Conservation (phyloP, 1,140 invertebrate genomes). For the Mizuhopecten yessoensis region DNA sequence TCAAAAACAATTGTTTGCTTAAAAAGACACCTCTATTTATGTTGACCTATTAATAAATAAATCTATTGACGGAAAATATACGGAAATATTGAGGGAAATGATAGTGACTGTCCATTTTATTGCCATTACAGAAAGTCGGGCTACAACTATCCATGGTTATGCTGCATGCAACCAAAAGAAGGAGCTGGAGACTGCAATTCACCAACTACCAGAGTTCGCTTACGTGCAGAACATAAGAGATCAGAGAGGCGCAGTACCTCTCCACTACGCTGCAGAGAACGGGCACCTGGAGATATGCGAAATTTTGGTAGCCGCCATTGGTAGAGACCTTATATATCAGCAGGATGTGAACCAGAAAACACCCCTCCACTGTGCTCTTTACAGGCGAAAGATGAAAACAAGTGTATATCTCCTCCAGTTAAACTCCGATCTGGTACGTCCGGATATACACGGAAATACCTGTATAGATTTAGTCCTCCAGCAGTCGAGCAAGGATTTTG, state of each 20-base stretch:
- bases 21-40: too few relatives aligned
- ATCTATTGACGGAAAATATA: too few relatives aligned
- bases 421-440: constrained; percentile 52
- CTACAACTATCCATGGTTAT: constrained; percentile 49
- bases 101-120: too few relatives aligned
- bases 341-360: constrained; percentile 59
- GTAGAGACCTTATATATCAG: constrained; percentile 61
- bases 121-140: constrained; percentile 43
- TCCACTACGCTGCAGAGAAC: constrained; percentile 64
- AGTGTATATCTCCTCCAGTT: constrained; percentile 67
- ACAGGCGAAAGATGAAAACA: constrained; percentile 51
- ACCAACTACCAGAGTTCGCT: constrained; percentile 46
- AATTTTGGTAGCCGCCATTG: constrained; percentile 62
- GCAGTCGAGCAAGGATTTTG: constrained; percentile 47
- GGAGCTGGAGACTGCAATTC: constrained; percentile 54
- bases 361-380: constrained; percentile 68
- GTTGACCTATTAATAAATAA: too few relatives aligned
- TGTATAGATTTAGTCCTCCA: constrained; percentile 58
- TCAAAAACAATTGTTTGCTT: too few relatives aligned
- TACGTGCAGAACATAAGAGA: constrained; percentile 45
- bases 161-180: constrained; percentile 52
- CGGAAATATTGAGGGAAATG: too few relatives aligned
- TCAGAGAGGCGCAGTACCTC: constrained; percentile 55
- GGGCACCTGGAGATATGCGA: constrained; percentile 66
- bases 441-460: constrained; percentile 61